Evolutionary conservation across 2,797 vertebrate genomes (phyloP), one percentile per base, ranked within the genome.

Genomic region (Triplophysa bombifrons): DNA sequence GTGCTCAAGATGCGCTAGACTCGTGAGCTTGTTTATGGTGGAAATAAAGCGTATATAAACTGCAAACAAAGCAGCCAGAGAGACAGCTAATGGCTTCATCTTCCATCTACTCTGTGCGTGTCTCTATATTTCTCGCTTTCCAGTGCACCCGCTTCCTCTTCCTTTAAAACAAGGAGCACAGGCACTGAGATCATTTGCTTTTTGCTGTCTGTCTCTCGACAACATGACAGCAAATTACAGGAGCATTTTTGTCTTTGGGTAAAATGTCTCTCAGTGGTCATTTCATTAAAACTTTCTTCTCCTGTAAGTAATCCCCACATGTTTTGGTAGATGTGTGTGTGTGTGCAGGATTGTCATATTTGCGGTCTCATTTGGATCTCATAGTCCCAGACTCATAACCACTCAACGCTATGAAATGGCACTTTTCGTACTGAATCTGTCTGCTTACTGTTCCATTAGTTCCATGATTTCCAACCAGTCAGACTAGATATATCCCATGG

Each of bases 21-120:
- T 80, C 61, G 46, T 80, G 84, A 46, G 69, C 81, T 85, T 87
- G 84, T 87, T 89, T 88, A 86, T 80, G 76, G 75, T 85, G 78
- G 75, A 87, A 86, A 87, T 87, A 88, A 87, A 88, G 80, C 81
- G 77, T 78, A 75, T 67, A 78, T 84, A 87, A 89, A 86, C 86
- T 88, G 82, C 84, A 85, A 88, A 84, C 85, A 86, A 86, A 87
- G 86, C 85, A 81, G 84, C 75, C 75, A 20, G 68, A 82, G 83
- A 82, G 66, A 80, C 38, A 80, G 79, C 80, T 80, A 83, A 87
- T 90, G 87, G 87, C 87, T 72, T 83, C 38, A 46, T 74, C 68
- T 58, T 55, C 60, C 38, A 51, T 76, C 56, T 76, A 38, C 66
- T 70, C 72, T 75, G 67, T 63, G 17, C 68, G 25, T 76, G 46